Base-by-base conservation (phyloP, 2,888 invertebrate species). In the Morpho helenor region DNA sequence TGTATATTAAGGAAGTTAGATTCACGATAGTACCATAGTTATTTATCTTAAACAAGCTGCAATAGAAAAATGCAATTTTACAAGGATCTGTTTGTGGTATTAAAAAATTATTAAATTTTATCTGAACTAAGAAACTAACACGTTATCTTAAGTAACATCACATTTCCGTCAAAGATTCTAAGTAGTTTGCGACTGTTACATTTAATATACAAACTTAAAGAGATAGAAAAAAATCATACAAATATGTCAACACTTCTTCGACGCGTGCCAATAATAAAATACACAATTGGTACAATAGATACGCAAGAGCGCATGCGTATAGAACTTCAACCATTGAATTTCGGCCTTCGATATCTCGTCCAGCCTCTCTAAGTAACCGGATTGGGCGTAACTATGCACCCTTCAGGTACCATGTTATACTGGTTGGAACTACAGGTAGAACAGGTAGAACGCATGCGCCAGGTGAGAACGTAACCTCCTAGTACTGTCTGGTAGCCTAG, bases 361-460 rank as follows among this genome's bases (percentile, higher is more conserved):
- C 51, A 53, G 52, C 49, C 60, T 52, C 61, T 55, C 56, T 48
- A 52, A 49, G 54, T 56, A 66, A 70, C 58, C 63, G 55, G 52
- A 65, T 56, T 61, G 61, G 49, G 56, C 50, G 57, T 59, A 44
- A 55, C 56, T 66, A 61, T 67, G 63, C 66, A 68, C 43, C 65
- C 70, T 63, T 60, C 61, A 62, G 63, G 66, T 70, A 62, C 76
- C 80, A 67, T 39, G 44, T 50, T 66, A 73, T 73, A 75, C 66
- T 78, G 78, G 84, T 69, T 65, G 53, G 57, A 64, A 67, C 54
- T 56, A 61, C 71, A 86, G 86, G 87, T 86, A 79, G 73, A 64
- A 66, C 82, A 87, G 85, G 84, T 87, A 79, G 74, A 73, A 87
- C 88, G 88, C 88, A 88, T 88, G 89, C 87, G 88, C 75, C 86